Percentiles rank a stretch among this genome's conserved stretches.
Conservation (phyloP, 2,113 vertebrate genomes). For the Nothocercus nigrocapillus region DNA sequence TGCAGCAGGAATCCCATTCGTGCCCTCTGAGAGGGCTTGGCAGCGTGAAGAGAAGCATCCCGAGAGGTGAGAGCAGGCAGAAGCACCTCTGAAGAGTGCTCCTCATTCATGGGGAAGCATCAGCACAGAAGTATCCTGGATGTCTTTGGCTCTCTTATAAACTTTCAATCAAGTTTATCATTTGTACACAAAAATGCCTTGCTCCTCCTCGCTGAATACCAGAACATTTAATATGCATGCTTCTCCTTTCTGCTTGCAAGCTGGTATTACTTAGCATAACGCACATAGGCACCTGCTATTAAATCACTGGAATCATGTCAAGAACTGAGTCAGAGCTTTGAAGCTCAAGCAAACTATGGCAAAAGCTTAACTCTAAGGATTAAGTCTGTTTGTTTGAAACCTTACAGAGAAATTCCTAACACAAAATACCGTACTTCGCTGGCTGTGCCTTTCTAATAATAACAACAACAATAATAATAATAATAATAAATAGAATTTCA, state of each 20-base stretch:
- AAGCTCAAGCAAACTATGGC: background rate
- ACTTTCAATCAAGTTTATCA: background rate
- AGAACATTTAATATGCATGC: background rate
- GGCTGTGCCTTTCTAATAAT: background rate
- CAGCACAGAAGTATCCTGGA: background rate
- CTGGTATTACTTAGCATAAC: conserved; percentile 29
- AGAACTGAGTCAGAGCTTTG: conserved; percentile 20
- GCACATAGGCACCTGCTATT: conserved; percentile 12
- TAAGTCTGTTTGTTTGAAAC: background rate
- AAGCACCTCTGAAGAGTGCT: background rate
- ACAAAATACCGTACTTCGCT: background rate
- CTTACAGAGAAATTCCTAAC: background rate
- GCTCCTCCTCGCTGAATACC: background rate
- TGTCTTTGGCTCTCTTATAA: background rate
- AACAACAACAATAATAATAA: no score
- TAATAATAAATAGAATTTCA: background rate
- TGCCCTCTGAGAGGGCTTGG: background rate
- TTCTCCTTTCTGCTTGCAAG: conserved; percentile 7
- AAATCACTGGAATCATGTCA: conserved; percentile 11
- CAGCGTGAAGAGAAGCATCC: fast-evolving
- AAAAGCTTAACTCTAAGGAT: background rate
- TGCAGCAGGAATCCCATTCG: background rate
- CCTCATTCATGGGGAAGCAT: background rate
- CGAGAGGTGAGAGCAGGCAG: background rate
- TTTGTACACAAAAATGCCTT: background rate